A percentile compares a stretch with the other conserved stretches of the same genome.
phyloP scores from a whole-genome alignment of 2,888 invertebrate species.

The Pyralis farinalis region DNA sequence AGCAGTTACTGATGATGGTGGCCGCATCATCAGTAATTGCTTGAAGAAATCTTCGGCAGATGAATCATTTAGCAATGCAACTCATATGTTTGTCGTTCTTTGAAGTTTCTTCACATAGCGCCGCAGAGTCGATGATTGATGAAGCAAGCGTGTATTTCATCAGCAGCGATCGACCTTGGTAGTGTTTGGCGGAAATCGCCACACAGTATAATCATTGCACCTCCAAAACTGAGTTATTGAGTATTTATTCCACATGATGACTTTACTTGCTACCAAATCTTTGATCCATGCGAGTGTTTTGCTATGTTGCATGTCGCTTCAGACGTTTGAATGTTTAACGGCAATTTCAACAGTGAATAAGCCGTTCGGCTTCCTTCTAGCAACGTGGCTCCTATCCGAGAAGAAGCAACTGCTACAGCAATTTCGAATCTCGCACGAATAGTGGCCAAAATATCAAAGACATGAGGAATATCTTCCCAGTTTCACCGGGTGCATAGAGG shows the following conservation, averaged over 20 bases:
- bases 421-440: slow-evolving; percentile 19
- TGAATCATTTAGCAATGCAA: slow-evolving; percentile 12
- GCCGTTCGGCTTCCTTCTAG: slow-evolving; percentile 12
- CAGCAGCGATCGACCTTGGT: slow-evolving; percentile 17
- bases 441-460: slow-evolving; percentile 4
- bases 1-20: too few relatives aligned
- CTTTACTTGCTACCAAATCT: too few relatives aligned
- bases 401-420: slow-evolving; percentile 27
- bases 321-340: too few relatives aligned
- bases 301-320: too few relatives aligned
- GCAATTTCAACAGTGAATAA: not conserved
- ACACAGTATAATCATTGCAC: too few relatives aligned
- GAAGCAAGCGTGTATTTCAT: slow-evolving; percentile 23
- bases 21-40: too few relatives aligned
- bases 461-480: slow-evolving; percentile 8
- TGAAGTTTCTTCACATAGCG: slow-evolving; percentile 17
- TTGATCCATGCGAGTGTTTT: too few relatives aligned
- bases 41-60: too few relatives aligned
- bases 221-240: too few relatives aligned
- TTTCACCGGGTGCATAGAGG: slow-evolving; percentile 6
- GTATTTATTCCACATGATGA: too few relatives aligned
- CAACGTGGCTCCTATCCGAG: slow-evolving; percentile 21
- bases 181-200: too few relatives aligned
- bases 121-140: slow-evolving; percentile 23
- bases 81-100: slow-evolving; percentile 17